Evolutionary conservation across 1,140 invertebrate species (phyloP).

Genomic region (Panagrolaimus sp.): DNA sequence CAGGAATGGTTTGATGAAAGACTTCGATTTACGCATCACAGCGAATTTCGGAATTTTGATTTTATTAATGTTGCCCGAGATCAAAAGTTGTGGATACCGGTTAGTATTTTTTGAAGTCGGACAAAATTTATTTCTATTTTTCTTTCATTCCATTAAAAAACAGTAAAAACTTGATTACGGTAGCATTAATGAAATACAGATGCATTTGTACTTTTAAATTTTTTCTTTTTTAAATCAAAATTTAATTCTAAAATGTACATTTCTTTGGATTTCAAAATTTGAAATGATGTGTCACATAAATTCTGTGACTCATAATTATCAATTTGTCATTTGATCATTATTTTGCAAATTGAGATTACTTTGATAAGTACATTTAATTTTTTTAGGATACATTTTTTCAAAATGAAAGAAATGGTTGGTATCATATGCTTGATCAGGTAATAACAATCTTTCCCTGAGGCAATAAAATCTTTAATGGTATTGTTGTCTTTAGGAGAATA

Average conservation of each 20-base stretch:
- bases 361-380: background rate
- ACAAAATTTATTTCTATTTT: no score
- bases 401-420: slow-evolving; percentile 87
- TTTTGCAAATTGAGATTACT: background rate
- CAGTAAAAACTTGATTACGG: no score
- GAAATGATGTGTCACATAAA: no score
- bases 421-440: slow-evolving; percentile 75
- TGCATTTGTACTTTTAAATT: no score
- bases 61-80: slow-evolving; percentile 80
- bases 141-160: no score
- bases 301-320: no score
- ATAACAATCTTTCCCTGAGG: slow-evolving; percentile 1
- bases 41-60: slow-evolving; percentile 65
- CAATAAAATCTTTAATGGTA: slow-evolving; percentile 1
- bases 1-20: slow-evolving; percentile 58
- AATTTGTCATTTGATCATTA: no score
- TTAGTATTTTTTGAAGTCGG: slow-evolving; percentile 75
- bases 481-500: slow-evolving; percentile 43
- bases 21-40: slow-evolving; percentile 40
- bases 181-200: no score
- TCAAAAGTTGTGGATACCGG: slow-evolving; percentile 84
- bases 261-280: no score
- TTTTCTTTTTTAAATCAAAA: no score
- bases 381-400: slow-evolving; percentile 79
- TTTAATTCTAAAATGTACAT: no score